phyloP scores from a whole-genome alignment of 2,888 invertebrate genomes.

The Agelastica alni region DNA sequence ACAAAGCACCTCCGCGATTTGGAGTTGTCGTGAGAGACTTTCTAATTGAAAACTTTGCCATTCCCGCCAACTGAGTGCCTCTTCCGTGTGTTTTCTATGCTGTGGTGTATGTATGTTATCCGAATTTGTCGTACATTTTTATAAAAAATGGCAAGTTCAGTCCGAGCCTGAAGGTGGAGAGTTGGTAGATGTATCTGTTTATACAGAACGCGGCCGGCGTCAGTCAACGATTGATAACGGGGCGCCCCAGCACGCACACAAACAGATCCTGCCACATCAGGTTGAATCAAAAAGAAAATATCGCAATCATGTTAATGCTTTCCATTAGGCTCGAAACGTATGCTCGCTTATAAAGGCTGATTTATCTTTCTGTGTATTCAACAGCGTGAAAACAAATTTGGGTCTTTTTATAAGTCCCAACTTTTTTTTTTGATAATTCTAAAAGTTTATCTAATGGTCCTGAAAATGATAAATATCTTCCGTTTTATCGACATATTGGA shows the following conservation, averaged over 20 bases:
- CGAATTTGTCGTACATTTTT: too few relatives aligned
- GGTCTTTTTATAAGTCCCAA: not conserved
- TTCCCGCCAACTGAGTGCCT: too few relatives aligned
- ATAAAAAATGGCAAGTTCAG: too few relatives aligned
- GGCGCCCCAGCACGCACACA: not conserved
- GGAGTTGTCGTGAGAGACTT: too few relatives aligned
- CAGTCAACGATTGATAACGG: conserved; percentile 7
- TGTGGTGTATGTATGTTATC: too few relatives aligned
- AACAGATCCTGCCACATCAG: conserved; percentile 2
- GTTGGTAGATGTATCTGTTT: not conserved
- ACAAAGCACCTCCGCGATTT: too few relatives aligned
- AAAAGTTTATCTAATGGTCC: not conserved
- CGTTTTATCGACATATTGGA: not conserved
- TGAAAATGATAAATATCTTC: not conserved
- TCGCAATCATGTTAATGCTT: conserved; percentile 34
- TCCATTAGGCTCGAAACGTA: conserved; percentile 23
- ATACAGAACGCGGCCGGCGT: not conserved
- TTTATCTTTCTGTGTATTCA: conserved; percentile 16
- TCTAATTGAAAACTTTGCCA: too few relatives aligned
- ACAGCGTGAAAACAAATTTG: conserved; percentile 15
- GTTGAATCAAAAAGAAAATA: conserved; percentile 27
- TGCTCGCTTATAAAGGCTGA: conserved; percentile 17
- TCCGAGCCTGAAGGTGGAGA: conserved; percentile 2
- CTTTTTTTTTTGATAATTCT: conserved; percentile 2
- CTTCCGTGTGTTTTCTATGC: too few relatives aligned